phyloP scores from a whole-genome alignment of 1,140 invertebrate species.

The Diorhabda carinulata region DNA sequence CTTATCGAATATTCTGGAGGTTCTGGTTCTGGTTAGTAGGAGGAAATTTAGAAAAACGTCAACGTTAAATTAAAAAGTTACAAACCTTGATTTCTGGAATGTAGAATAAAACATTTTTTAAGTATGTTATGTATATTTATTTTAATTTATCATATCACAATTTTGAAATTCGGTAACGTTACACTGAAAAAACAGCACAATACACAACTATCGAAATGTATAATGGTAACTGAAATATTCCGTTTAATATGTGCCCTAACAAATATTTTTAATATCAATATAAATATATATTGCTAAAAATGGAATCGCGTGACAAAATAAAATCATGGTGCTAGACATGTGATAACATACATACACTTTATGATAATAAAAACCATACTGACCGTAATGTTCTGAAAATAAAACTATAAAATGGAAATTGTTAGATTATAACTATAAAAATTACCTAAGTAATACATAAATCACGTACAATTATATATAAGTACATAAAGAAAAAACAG shows the following conservation, averaged over 20 bases:
- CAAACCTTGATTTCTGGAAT: too few relatives aligned
- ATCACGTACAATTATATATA: too few relatives aligned
- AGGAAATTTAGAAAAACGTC: too few relatives aligned
- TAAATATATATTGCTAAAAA: not conserved
- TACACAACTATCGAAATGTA: constrained; percentile 11
- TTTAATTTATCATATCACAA: constrained; percentile 38
- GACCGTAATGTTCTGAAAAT: not conserved
- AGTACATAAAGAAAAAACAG: too few relatives aligned
- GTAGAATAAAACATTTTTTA: too few relatives aligned
- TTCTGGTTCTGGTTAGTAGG: too few relatives aligned
- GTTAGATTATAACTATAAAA: too few relatives aligned
- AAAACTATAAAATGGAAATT: not conserved
- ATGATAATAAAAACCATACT: not conserved
- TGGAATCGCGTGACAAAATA: not conserved
- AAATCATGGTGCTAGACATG: too few relatives aligned
- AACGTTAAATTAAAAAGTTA: too few relatives aligned
- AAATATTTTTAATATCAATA: not conserved
- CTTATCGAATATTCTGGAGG: too few relatives aligned
- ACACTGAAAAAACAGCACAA: constrained; percentile 29
- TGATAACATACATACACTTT: too few relatives aligned
- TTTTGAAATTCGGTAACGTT: constrained; percentile 47
- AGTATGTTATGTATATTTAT: not conserved
- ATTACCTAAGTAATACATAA: too few relatives aligned
- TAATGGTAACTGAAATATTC: constrained; percentile 19
- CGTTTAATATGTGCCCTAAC: constrained; percentile 13